Conservation (phyloP, 2,888 invertebrate genomes). For the Laothoe populi region DNA sequence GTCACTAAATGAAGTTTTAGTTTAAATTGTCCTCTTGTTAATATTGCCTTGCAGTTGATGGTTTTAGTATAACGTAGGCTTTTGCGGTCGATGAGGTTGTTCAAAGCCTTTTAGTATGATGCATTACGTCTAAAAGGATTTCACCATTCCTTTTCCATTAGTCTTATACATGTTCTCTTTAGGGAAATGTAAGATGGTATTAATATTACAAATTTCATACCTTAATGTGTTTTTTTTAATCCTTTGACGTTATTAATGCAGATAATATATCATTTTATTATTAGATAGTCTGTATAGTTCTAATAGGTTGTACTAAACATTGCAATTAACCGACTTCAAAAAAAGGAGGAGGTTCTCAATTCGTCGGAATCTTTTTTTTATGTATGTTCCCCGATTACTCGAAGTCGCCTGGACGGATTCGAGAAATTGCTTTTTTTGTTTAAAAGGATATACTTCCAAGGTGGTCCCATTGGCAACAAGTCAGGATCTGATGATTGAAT, state of each 20-base stretch:
- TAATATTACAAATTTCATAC: not conserved
- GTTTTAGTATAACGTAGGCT: slow-evolving; percentile 1
- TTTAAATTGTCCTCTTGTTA: slow-evolving; percentile 59
- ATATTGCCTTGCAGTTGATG: slow-evolving; percentile 39
- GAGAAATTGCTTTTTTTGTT: no score
- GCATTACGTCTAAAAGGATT: slow-evolving; percentile 26
- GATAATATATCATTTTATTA: no score
- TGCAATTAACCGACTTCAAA: no score
- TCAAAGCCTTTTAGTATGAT: slow-evolving; percentile 29
- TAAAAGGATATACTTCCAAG: no score
- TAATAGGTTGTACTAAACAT: no score
- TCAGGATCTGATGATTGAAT: no score
- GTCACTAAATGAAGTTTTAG: slow-evolving; percentile 70
- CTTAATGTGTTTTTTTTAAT: slow-evolving; percentile 7
- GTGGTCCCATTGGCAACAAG: no score
- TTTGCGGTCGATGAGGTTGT: slow-evolving; percentile 27
- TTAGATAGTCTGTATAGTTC: no score
- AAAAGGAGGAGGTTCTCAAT: no score
- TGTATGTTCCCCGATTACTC: no score
- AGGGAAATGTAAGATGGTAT: slow-evolving; percentile 7
- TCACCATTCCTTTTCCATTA: slow-evolving; percentile 25
- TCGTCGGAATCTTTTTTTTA: no score
- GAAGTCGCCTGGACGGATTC: no score
- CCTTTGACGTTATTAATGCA: not conserved
- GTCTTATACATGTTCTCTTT: slow-evolving; percentile 16